Evolutionary conservation across 2,888 invertebrate genomes (phyloP).

Genomic region (Chrysotoxum bicinctum): DNA sequence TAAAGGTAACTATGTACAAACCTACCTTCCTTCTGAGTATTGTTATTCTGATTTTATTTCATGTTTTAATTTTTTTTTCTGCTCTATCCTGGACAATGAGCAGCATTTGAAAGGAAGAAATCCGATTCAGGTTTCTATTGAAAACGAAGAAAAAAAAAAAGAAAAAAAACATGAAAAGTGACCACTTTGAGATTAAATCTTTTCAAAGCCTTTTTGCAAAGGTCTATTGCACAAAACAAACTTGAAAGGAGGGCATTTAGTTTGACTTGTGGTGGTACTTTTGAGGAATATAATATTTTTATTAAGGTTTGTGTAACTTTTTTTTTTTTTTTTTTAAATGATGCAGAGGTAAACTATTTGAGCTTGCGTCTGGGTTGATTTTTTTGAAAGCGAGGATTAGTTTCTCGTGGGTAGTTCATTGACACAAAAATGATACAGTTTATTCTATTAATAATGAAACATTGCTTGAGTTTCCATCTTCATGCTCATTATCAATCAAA

Average conservation of each 20-base stretch:
- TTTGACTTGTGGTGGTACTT: constrained; percentile 10
- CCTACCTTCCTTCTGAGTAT: background rate
- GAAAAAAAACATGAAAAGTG: background rate
- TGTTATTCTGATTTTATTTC: constrained; percentile 5
- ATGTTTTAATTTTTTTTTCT: background rate
- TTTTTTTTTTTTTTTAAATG: background rate
- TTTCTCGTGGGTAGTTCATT: too few relatives aligned
- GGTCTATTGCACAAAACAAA: constrained; percentile 1
- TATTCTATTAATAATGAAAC: too few relatives aligned
- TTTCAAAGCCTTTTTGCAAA: constrained; percentile 12
- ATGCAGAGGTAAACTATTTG: too few relatives aligned
- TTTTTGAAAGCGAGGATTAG: too few relatives aligned
- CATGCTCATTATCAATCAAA: too few relatives aligned
- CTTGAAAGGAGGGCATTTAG: background rate
- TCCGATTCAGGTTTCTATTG: background rate
- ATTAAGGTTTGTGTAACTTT: background rate
- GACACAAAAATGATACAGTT: too few relatives aligned
- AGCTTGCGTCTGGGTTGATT: too few relatives aligned
- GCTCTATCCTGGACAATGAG: background rate
- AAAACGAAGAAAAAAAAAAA: background rate
- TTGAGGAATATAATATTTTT: background rate
- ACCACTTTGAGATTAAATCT: constrained; percentile 29
- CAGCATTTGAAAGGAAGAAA: constrained; percentile 4
- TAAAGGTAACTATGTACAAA: too few relatives aligned
- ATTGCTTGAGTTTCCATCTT: too few relatives aligned